Base-by-base conservation (phyloP, 2,797 vertebrate species). In the Malurus leucopterus region DNA sequence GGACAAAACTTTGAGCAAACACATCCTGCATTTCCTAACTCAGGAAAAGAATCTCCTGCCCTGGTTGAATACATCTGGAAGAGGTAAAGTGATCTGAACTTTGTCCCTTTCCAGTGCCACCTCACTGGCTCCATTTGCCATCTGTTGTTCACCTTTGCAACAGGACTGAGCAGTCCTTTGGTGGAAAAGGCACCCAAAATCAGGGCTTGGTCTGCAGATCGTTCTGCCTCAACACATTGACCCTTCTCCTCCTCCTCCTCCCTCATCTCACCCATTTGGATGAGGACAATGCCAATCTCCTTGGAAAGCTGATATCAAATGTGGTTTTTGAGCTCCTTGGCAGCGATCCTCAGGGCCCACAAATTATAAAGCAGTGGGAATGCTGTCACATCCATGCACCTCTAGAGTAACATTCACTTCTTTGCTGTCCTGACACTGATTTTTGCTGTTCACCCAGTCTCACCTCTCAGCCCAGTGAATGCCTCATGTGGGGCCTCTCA, bases 191-290 rank as follows among this genome's bases (percentile, higher is more conserved):
- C 5, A 43, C 7, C 18, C 36, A 34, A 54, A 29, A 46, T 18
- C 29, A 51, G 24, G 43, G 44, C 15, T 70, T 61, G 32, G 13
- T 50, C 26, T 82, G 15, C n/a, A 36, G 41, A 5, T 20, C 34
- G 9, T 36, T 36, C 34, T 36, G 24, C 17, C 10, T 22, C 1
- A 0, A 11, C 34, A 11, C 12, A 18, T 5, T 2, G 0, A 15
- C 22, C n/a, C 29, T n/a, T 34, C 30, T 71, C 18, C 38, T 77
- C 7, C 30, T 71, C 18, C 38, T 77, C 7, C 16, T 68, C 44
- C n/a, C 26, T 54, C 84, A 26, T 21, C 44, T 38, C n/a, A 24
- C 27, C 15, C 13, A 1, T 55, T 21, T 71, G 63, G 59, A 82
- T n/a, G 7, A 65, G 27, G 47, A n/a, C 32, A 49, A 15, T 5